phyloP scores from a whole-genome alignment of 2,888 invertebrate species.

The Ochropacha duplaris region DNA sequence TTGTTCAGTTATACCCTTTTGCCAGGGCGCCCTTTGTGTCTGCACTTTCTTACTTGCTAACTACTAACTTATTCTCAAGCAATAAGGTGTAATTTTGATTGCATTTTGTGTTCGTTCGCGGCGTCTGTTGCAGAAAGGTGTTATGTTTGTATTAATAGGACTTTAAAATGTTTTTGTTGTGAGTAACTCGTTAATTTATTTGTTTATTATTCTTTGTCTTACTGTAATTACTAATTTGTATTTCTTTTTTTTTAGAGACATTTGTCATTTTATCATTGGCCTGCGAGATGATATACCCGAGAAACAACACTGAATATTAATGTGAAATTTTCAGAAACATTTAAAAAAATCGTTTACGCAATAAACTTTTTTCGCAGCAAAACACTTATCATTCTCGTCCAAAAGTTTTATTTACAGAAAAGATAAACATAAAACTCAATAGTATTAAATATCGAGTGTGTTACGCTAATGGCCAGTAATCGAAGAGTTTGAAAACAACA shows the following conservation, averaged over 20 bases:
- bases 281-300: too few species aligned
- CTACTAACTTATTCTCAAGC: conserved; percentile 25
- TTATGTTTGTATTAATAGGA: conserved; percentile 67
- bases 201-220: conserved; percentile 24
- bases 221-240: background rate
- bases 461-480: conserved; percentile 74
- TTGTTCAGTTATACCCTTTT: conserved; percentile 55
- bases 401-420: background rate
- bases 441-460: conserved; percentile 69
- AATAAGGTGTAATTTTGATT: conserved; percentile 29
- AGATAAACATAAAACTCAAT: conserved; percentile 36
- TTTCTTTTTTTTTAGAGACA: too few species aligned
- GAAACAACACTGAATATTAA: too few species aligned
- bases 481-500: conserved; percentile 76
- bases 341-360: background rate
- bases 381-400: background rate
- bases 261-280: too few species aligned
- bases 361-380: background rate
- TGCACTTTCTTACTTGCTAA: conserved; percentile 20
- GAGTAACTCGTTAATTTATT: conserved; percentile 44
- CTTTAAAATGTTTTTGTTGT: conserved; percentile 65
- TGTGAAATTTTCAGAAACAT: too few species aligned
- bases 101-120: conserved; percentile 19
- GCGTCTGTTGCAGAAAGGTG: conserved; percentile 52
- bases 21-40: conserved; percentile 41